Conservation (phyloP, 2,797 vertebrate genomes). For the Trachops cirrhosus region DNA sequence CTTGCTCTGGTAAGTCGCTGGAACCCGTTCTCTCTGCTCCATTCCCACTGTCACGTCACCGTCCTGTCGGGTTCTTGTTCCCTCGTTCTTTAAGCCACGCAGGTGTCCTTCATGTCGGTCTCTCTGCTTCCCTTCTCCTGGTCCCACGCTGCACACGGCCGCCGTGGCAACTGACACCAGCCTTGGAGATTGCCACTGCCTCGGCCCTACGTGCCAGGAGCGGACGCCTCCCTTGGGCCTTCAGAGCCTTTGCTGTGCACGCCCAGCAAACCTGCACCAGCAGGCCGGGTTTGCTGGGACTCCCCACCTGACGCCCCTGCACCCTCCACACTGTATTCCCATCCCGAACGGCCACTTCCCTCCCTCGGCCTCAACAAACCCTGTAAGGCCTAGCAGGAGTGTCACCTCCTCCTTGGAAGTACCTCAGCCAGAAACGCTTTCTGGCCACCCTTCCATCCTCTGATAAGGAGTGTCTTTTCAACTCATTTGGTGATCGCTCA, state of each 20-base stretch:
- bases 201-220: neutral
- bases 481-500: neutral
- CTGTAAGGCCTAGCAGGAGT: neutral
- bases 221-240: neutral
- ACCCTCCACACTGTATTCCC: neutral
- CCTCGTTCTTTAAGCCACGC: neutral
- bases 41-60: neutral
- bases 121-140: neutral
- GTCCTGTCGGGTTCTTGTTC: too few species aligned
- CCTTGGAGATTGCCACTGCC: neutral
- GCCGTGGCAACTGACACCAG: too few species aligned
- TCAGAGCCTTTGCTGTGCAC: neutral
- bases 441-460: too few species aligned
- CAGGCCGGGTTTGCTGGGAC: neutral
- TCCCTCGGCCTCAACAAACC: neutral
- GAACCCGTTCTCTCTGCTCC: neutral
- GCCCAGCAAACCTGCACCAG: neutral
- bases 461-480: neutral
- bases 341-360: neutral
- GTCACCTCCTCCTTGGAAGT: neutral
- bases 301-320: neutral
- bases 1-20: neutral
- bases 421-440: neutral
- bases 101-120: rapidly evolving
- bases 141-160: rapidly evolving